Evolutionary conservation across 1,140 invertebrate genomes (phyloP).

Genomic region (Anastatus disparis): DNA sequence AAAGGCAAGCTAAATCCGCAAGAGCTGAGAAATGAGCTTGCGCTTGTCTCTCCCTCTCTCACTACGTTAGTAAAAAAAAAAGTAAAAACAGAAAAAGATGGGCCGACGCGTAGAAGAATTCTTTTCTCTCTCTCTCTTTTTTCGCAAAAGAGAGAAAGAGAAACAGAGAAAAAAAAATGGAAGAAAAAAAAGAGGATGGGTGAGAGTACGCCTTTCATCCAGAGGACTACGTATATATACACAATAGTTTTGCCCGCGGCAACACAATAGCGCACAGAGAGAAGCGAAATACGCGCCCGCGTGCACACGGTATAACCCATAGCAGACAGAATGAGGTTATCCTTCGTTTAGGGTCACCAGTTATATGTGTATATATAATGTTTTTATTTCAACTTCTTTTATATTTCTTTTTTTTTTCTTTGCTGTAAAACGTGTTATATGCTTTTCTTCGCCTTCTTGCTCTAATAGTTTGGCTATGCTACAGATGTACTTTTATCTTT

Average conservation of each 20-base stretch:
- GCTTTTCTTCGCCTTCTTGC: too few species aligned
- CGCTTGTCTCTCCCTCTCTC: neutral
- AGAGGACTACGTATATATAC: too few species aligned
- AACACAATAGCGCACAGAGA: conserved; percentile 46
- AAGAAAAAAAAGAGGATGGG: too few species aligned
- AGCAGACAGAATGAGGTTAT: conserved; percentile 54
- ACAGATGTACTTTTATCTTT: conserved; percentile 24
- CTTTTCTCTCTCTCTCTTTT: too few species aligned
- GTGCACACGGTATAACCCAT: neutral
- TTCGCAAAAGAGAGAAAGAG: too few species aligned
- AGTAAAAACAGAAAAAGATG: neutral
- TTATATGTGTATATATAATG: too few species aligned
- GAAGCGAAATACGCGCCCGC: conserved; percentile 40
- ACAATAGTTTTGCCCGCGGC: conserved; percentile 49
- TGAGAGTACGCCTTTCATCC: too few species aligned
- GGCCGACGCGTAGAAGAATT: neutral
- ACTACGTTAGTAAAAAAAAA: conserved; percentile 9
- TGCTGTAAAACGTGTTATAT: too few species aligned
- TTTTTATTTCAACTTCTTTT: conserved; percentile 50
- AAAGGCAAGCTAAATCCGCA: conserved; percentile 14
- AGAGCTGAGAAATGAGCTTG: conserved; percentile 17
- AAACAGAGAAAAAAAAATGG: neutral
- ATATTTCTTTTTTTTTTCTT: neutral
- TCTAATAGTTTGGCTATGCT: too few species aligned
- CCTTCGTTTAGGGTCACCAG: conserved; percentile 48